phyloP scores from a whole-genome alignment of 2,888 invertebrate species.

The Copidosoma aretas region DNA sequence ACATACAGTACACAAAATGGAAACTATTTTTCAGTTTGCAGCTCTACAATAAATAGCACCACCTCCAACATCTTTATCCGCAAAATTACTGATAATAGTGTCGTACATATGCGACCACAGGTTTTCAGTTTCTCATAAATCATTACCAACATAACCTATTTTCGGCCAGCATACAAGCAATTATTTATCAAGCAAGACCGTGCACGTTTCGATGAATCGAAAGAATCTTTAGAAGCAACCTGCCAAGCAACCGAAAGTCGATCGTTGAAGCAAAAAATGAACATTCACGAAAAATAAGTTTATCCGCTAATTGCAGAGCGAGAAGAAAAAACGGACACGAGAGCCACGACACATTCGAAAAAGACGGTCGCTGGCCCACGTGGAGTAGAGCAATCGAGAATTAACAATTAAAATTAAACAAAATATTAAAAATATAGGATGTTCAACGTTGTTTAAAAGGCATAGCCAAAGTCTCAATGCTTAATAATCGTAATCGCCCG shows the following conservation, averaged over 20 bases:
- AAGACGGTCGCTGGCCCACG: constrained; percentile 53
- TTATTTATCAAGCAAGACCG: constrained; percentile 30
- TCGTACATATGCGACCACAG: constrained; percentile 28
- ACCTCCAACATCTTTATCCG: too few species aligned
- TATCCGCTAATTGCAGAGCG: constrained; percentile 31
- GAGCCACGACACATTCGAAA: constrained; percentile 52
- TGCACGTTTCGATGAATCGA: constrained; percentile 39
- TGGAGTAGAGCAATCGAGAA: constrained; percentile 45
- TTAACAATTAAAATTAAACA: neutral
- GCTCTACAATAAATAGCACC: constrained; percentile 17
- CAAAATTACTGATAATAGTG: constrained; percentile 35
- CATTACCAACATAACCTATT: constrained; percentile 3
- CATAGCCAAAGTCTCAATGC: constrained; percentile 39
- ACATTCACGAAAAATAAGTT: constrained; percentile 28
- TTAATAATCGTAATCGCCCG: constrained; percentile 43
- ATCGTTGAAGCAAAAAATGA: constrained; percentile 37
- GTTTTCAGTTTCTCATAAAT: constrained; percentile 31
- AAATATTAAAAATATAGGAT: constrained; percentile 33
- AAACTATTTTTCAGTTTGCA: constrained; percentile 38
- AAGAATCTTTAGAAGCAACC: constrained; percentile 40
- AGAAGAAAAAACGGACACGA: constrained; percentile 41
- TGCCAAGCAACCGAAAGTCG: constrained; percentile 41
- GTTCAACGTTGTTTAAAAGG: constrained; percentile 30
- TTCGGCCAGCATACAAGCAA: constrained; percentile 6
- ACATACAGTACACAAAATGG: constrained; percentile 9